Evolutionary conservation across 1,140 invertebrate species (phyloP), one percentile per base, ranked within the genome.

Genomic region (Drosophila sucinea): DNA sequence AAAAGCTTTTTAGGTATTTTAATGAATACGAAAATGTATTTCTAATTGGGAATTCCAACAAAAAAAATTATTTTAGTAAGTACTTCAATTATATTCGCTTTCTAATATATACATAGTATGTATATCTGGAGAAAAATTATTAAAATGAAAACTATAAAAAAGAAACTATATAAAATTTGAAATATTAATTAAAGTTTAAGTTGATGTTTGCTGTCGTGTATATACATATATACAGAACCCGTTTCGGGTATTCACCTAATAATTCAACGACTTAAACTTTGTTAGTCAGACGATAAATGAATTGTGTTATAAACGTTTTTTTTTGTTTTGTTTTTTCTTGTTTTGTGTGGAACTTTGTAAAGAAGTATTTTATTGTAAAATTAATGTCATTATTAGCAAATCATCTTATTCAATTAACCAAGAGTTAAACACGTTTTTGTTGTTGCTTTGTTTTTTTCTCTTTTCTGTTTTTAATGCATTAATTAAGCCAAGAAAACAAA

Each of bases 401-500:
- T 51, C 44, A 51, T 51, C 11, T 51, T 51, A 51, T 51, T 27
- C 44, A 51, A 51, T 51, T 51, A 51, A 51, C 8, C 23, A 25
- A 51, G 60, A 70, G 51, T 61, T 54, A 32, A 47, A 61, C 63
- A 40, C 70, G 67, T 63, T 71, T 44, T 64, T 64, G 41, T 64
- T 27, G 3, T 71, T 75, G 44, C 44, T 51, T n/a, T 47, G 7
- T 33, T 55, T 38, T 3, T 38, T 38, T 25, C 44, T 41, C n/a
- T 29, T 38, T 41, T 55, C 8, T 40, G 32, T 70, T 62, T 66
- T 71, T 75, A 68, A 71, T 71, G 67, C 70, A 74, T 81, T 68
- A 81, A 84, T 84, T 86, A 81, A 84, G 51, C 30, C 27, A 44
- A 67, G 67, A 60, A 68, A 54, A 11, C 32, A 67, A 60, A 66